Evolutionary conservation across 2,113 vertebrate species (phyloP), one percentile per base, ranked within the genome.

Genomic region (Centropus unirufus): DNA sequence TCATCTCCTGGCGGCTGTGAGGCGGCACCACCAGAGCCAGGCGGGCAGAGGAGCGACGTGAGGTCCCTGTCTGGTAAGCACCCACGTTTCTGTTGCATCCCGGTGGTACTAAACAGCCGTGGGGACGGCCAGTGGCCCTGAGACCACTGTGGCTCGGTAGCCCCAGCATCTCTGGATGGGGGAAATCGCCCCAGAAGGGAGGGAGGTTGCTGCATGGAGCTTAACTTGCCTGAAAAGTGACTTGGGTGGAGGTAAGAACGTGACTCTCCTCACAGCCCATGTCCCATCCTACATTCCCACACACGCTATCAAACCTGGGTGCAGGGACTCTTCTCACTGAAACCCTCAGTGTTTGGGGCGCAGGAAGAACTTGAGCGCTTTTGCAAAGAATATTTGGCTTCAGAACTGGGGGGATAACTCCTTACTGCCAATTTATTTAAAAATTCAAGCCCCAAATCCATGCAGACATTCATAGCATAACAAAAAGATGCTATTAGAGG

Each of bases 41-140:
- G n/a, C 0, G 11, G 84, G 72, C 77, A 54, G 73, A 74, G 66
- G 61, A 83, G 66, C 61, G 0, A 23, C 49, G 1, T 3, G 1
- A 54, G 42, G 61, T 19, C 57, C 87, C 61, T 0, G 0, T 68
- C 64, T 0, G 96, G 96, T 97, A 96, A 96, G 96, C 81, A 74
- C 42, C 44, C 57, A 30, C 16, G 1, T 74, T 80, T 81, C 76
- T 70, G 64, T 6, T 23, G 9, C 42, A 20, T 39, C 27, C 49
- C 2, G 2, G 67, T 21, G 73, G 22, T 6, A 9, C 63, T 12
- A 9, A 9, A 22, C 18, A 40, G 55, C 67, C 57, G 20, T 22
- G 68, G 76, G 73, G 82, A 47, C 64, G 32, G 73, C 84, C 11
- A 18, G 30, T 22, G 61, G 20, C 16, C 52, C 78, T 4, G 4